These are phyloP conservation scores for human DNA, from an alignment of 2,113 vertebrate species.

Conservation along the genomic window DNA sequence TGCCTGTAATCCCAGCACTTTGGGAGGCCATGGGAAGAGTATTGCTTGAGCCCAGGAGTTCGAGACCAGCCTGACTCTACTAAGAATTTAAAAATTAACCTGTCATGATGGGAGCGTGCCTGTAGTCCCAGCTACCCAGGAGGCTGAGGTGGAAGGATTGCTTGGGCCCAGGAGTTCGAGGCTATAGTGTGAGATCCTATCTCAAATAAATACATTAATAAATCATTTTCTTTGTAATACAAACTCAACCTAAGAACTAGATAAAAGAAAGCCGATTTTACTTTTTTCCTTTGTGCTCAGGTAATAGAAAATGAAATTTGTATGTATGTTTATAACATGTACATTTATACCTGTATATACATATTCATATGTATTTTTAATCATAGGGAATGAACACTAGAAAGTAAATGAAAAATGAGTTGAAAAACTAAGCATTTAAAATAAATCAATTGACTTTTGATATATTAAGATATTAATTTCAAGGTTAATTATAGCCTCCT, in stretches of 20 bases:
- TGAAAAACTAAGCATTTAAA: constrained; percentile 4
- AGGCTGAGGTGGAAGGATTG: no score
- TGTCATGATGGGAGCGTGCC: no score
- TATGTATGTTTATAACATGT: no score
- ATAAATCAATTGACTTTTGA: background rate
- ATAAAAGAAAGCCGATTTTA: background rate
- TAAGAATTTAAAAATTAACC: no score
- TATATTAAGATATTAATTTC: background rate
- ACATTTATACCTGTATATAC: background rate
- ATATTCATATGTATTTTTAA: background rate
- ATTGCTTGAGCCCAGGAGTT: no score
- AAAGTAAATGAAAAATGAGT: background rate
- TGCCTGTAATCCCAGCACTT: no score
- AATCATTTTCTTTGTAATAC: background rate
- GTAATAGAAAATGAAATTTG: background rate
- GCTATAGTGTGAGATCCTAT: no score
- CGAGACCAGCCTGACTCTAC: no score
- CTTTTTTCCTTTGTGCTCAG: background rate
- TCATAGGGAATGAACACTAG: background rate
- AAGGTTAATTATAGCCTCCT: background rate
- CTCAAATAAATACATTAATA: no score
- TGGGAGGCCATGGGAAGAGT: no score
- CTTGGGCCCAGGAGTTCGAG: no score
- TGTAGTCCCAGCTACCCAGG: no score
- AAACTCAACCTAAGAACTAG: background rate